Conservation (phyloP, 2,888 invertebrate genomes). For the Scrobipalpa atriplicella region DNA sequence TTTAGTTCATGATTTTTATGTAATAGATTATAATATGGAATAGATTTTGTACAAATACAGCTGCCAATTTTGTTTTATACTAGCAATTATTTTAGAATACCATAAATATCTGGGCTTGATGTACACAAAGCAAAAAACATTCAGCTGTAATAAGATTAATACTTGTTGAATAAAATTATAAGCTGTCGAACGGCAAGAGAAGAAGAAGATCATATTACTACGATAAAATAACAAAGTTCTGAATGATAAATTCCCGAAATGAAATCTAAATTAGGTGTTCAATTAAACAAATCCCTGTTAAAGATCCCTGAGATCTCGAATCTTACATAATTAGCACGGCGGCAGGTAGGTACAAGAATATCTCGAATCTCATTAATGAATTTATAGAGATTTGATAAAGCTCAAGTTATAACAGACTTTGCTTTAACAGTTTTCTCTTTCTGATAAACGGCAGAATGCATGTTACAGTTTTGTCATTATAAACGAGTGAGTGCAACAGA, state of each 20-base stretch:
- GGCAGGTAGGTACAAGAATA: conserved; percentile 52
- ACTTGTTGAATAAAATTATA: too few species aligned
- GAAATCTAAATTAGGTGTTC: conserved; percentile 48
- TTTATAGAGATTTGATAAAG: conserved; percentile 70
- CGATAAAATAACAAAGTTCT: not conserved
- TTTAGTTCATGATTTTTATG: too few species aligned
- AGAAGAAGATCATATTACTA: too few species aligned
- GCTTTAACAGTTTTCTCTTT: conserved; percentile 47
- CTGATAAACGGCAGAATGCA: conserved; percentile 31
- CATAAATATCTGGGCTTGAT: not conserved
- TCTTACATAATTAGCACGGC: conserved; percentile 66
- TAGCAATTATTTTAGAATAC: not conserved
- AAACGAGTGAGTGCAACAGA: too few species aligned
- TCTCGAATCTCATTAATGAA: conserved; percentile 74
- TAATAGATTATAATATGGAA: too few species aligned
- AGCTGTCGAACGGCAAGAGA: too few species aligned
- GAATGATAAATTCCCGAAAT: conserved; percentile 14
- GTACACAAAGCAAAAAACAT: not conserved
- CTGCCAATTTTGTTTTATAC: not conserved
- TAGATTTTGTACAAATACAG: too few species aligned
- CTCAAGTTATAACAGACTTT: conserved; percentile 69
- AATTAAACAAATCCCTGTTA: conserved; percentile 59
- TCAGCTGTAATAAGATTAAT: not conserved
- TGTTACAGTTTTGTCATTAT: too few species aligned
- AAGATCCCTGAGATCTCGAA: conserved; percentile 61